These are phyloP conservation scores for Pachycephus smyrnensis DNA, from an alignment of 2,888 invertebrate genomes.

Conservation along the genomic window DNA sequence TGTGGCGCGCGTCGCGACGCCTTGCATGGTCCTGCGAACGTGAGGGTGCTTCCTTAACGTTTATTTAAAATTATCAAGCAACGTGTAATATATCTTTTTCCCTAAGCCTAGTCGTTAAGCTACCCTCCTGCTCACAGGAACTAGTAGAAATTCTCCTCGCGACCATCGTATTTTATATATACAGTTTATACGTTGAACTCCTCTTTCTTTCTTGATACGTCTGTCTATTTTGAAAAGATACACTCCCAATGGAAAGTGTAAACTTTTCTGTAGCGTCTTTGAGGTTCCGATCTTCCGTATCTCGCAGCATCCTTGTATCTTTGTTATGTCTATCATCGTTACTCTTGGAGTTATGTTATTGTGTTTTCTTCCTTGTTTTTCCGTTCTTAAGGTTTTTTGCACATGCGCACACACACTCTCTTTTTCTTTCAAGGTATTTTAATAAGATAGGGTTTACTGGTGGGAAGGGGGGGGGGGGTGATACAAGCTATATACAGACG, in stretches of 20 bases:
- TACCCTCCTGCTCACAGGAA: not conserved
- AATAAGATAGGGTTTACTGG: slow-evolving; percentile 9
- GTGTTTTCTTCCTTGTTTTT: not conserved
- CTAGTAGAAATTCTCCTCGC: not conserved
- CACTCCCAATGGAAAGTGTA: not conserved
- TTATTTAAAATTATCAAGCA: slow-evolving; percentile 9
- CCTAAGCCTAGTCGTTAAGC: slow-evolving; percentile 3
- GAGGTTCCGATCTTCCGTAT: not conserved
- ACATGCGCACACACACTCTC: not conserved
- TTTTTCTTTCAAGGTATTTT: not conserved
- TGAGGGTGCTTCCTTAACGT: not conserved
- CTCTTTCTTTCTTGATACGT: not conserved
- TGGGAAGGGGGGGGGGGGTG: slow-evolving; percentile 20
- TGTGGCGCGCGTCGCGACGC: not conserved
- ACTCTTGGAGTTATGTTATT: slow-evolving; percentile 27
- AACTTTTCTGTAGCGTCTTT: not conserved
- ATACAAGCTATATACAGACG: slow-evolving; percentile 59
- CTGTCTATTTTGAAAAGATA: not conserved
- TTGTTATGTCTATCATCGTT: slow-evolving; percentile 30
- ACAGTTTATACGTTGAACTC: not conserved
- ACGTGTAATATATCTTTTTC: slow-evolving; percentile 4
- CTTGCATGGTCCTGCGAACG: not conserved
- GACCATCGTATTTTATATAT: not conserved
- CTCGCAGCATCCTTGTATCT: slow-evolving; percentile 7
- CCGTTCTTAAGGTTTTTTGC: not conserved